A percentile compares a stretch with the other conserved stretches of the same genome.
phyloP scores from a whole-genome alignment of 2,797 vertebrate genomes.

The Echeneis naucrates region DNA sequence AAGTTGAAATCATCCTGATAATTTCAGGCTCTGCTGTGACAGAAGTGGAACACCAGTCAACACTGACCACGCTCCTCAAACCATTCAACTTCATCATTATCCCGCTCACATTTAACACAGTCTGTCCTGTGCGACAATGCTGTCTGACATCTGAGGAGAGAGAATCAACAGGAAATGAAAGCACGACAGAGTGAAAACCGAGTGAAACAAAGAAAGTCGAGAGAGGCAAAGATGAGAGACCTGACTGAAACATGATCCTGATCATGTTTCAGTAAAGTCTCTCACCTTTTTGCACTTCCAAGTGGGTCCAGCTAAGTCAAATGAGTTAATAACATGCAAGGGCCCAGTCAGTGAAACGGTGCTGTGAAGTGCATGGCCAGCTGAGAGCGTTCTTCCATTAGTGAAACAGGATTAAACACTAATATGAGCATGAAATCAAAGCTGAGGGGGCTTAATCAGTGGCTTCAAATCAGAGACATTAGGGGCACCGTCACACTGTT shows the following conservation, averaged over 20 bases:
- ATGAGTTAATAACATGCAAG: constrained; percentile 38
- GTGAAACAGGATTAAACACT: constrained; percentile 45
- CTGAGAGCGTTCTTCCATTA: constrained; percentile 61
- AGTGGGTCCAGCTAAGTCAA: constrained; percentile 25
- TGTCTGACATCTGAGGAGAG: constrained; percentile 2
- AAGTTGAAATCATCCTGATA: constrained; percentile 44
- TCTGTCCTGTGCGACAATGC: constrained; percentile 18
- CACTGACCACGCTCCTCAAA: constrained; percentile 16
- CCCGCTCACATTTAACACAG: constrained; percentile 42
- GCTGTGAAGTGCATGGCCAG: constrained; percentile 61
- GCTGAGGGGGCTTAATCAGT: constrained; percentile 55
- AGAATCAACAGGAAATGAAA: background rate
- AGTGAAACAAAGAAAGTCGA: background rate
- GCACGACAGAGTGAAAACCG: background rate
- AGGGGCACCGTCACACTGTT: constrained; percentile 33
- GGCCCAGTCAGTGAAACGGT: constrained; percentile 20
- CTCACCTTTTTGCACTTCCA: constrained; percentile 6
- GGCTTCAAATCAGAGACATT: constrained; percentile 45
- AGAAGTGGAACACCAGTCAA: constrained; percentile 35
- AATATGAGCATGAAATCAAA: constrained; percentile 58
- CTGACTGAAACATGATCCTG: no score
- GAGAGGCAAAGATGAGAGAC: constrained; percentile 6
- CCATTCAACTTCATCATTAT: constrained; percentile 22
- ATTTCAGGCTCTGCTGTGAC: constrained; percentile 33
- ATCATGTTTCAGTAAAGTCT: constrained; percentile 6